Evolutionary conservation across 2,888 invertebrate genomes (phyloP).

Genomic region (Nomada flava): DNA sequence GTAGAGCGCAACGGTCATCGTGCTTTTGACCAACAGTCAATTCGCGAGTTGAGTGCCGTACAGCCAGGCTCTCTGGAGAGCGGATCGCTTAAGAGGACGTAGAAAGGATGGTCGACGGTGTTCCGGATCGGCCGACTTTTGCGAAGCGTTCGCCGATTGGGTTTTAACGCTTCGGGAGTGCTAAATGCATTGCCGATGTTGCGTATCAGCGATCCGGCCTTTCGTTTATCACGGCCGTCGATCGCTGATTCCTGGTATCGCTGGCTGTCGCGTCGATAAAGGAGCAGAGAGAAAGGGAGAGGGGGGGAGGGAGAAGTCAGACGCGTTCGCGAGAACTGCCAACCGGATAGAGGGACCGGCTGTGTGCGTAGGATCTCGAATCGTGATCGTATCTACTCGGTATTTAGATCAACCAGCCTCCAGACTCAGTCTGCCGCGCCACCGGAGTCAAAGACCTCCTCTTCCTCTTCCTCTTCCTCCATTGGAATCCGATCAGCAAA

Average conservation of each 20-base stretch:
- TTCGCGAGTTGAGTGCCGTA: too few species aligned
- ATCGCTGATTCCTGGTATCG: slow-evolving; percentile 54
- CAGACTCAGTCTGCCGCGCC: slow-evolving; percentile 66
- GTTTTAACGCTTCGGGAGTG: slow-evolving; percentile 56
- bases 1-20: too few species aligned
- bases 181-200: slow-evolving; percentile 53
- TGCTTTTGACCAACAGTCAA: too few species aligned
- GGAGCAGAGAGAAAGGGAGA: slow-evolving; percentile 4
- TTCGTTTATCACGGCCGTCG: slow-evolving; percentile 41
- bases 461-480: slow-evolving; percentile 54
- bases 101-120: slow-evolving; percentile 49
- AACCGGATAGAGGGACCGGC: slow-evolving; percentile 51
- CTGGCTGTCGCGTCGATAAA: slow-evolving; percentile 42
- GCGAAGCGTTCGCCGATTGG: slow-evolving; percentile 35
- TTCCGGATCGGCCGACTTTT: slow-evolving; percentile 48
- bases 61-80: slow-evolving; percentile 1
- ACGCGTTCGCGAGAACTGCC: slow-evolving; percentile 18
- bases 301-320: background rate
- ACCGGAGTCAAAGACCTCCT: slow-evolving; percentile 68
- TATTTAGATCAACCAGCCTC: slow-evolving; percentile 76
- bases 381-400: slow-evolving; percentile 73
- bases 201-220: slow-evolving; percentile 37
- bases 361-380: slow-evolving; percentile 68
- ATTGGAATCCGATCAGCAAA: slow-evolving; percentile 66
- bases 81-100: slow-evolving; percentile 36